Percentiles rank a stretch among this genome's conserved stretches.
These are phyloP conservation scores for Pseudococcus longispinus DNA, from an alignment of 2,888 invertebrate species.

Conservation along the genomic window DNA sequence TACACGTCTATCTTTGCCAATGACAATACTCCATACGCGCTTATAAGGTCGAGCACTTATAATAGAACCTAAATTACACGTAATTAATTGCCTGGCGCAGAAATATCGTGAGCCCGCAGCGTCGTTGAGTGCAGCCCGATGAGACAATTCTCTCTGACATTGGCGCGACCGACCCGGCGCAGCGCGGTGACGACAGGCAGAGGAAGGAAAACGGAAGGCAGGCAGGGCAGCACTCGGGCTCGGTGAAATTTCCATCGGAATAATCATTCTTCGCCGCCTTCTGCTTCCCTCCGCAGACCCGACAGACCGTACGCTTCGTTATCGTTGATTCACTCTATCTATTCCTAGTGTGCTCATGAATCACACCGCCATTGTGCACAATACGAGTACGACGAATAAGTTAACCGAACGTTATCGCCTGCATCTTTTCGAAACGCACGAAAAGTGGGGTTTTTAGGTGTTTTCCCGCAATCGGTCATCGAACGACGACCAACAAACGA, in stretches of 20 bases:
- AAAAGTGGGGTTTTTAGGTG: not conserved
- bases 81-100: slow-evolving; percentile 6
- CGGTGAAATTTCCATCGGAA: not conserved
- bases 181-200: not conserved
- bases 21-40: not conserved
- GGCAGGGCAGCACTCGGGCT: not conserved
- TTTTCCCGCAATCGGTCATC: not conserved
- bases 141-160: not conserved
- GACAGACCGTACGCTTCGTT: not conserved
- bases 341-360: not conserved
- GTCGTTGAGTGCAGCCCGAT: not conserved
- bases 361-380: not conserved
- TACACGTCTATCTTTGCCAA: not conserved
- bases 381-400: not conserved
- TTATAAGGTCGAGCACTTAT: slow-evolving; percentile 4
- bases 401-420: not conserved
- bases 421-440: not conserved
- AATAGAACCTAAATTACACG: slow-evolving; percentile 1
- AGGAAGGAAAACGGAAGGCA: not conserved
- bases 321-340: slow-evolving; percentile 3
- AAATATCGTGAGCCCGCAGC: not conserved
- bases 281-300: not conserved
- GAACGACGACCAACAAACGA: not conserved
- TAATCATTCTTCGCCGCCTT: not conserved
- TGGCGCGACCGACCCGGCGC: not conserved